A percentile compares a stretch with the other conserved stretches of the same genome.
These are phyloP conservation scores for Pogonocichla stellata DNA, from an alignment of 2,113 vertebrate species.

Conservation along the genomic window DNA sequence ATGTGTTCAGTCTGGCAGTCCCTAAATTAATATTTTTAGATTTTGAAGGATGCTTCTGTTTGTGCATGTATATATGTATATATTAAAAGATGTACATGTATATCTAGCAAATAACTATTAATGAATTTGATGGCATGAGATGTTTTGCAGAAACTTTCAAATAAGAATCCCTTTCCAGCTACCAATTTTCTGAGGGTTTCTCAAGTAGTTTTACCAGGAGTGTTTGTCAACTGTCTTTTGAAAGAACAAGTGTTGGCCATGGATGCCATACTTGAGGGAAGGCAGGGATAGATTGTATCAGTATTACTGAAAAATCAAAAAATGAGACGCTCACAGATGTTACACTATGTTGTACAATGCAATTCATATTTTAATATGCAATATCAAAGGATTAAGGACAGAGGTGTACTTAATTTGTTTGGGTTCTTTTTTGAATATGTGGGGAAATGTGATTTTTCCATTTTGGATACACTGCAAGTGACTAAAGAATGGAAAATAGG, in stretches of 20 bases:
- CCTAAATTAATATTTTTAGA: neutral
- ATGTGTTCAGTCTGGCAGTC: neutral
- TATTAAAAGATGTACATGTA: fast-evolving
- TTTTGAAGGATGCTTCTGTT: neutral
- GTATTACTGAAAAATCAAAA: neutral
- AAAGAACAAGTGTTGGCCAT: neutral
- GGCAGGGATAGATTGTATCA: neutral
- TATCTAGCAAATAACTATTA: neutral
- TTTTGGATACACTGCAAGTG: neutral
- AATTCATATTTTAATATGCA: neutral
- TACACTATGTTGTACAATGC: neutral
- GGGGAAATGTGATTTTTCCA: neutral
- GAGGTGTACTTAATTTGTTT: neutral
- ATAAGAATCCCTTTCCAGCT: neutral
- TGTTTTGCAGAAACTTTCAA: neutral
- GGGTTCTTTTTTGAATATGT: neutral
- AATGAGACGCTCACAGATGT: neutral
- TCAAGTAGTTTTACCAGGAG: neutral
- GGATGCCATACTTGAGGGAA: neutral
- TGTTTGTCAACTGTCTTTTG: neutral
- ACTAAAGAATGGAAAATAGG: neutral
- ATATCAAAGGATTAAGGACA: neutral
- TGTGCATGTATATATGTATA: neutral
- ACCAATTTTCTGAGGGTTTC: neutral
- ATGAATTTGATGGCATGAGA: neutral